Evolutionary conservation across 2,888 invertebrate genomes (phyloP), one percentile per base, ranked within the genome.

Genomic region (Drosophila limbata): DNA sequence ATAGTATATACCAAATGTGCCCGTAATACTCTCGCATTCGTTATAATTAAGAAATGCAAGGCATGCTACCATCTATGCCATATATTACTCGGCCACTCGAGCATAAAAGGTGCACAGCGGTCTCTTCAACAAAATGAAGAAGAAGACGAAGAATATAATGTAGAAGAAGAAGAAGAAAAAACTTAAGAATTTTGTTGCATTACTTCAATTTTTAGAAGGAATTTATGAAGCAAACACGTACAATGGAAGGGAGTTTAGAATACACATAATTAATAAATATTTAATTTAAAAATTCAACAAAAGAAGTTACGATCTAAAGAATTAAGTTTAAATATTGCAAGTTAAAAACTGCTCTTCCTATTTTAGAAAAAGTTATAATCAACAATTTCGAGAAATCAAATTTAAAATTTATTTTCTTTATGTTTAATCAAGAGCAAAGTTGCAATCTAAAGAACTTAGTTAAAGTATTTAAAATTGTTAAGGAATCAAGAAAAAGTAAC

Each of bases 31-130:
- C 39, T 48, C 48, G 48, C 48, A 50, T 52, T 44, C 67, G 68
- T 64, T 57, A 79, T 77, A 85, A 87, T 88, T 89, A 88, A 87
- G 79, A 79, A 90, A 90, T 90, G 84, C 79, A 74, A 71, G 73
- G 86, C 89, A 88, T 84, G 76, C 81, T 52, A 42, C 21, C 33
- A 25, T 55, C 33, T 45, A 21, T 48, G 39, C 44, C 17, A 51
- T 62, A 69, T 66, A 67, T 70, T 77, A 71, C 84, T 70, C 83
- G 59, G 64, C 51, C 84, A 80, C 63, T 88, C 73, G 82, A 89
- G 80, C 88, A 75, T 81, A 78, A 87, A 77, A 86, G 69, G 52
- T 50, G 66, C 61, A 37, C 44, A 62, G 59, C 19, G 19, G 28
- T 28, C 28, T 28, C 15, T 28, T n/a, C 15, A 28, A 10, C 15